Evolutionary conservation across 2,888 invertebrate genomes (phyloP), one percentile per base, ranked within the genome.

Genomic region (Eristalis intricaria): DNA sequence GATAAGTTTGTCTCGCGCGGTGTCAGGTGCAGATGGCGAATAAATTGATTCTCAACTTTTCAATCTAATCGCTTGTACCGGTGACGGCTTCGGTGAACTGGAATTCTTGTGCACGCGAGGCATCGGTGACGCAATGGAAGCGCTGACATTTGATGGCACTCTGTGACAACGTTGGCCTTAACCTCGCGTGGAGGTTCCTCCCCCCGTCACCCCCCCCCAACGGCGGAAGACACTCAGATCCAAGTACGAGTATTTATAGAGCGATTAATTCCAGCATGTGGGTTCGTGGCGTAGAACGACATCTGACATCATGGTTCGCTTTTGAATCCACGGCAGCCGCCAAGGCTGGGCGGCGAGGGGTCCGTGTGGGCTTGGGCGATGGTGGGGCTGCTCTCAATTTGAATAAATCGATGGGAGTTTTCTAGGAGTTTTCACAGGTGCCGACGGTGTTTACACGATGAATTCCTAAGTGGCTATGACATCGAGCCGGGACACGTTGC

Each of bases 241-340:
- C 64, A 58, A 58, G 26, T 69, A 38, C 50, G 43, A 69, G 74
- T 70, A 61, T 84, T 84, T 84, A 60, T 79, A 69, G 69, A 32
- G 43, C 65, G 80, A 84, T 84, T 84, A 74, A 70, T 70, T 84
- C 70, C 65, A 64, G 43, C 74, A 65, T 79, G 84, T 79, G 80
- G 77, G 84, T 75, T 80, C 61, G 29, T 61, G 74, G 60, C 65
- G 19, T 26, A 60, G 35, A 75, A 38, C 69, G 80, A 80, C 75
- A 70, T 80, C 84, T 84, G 84, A 84, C 84, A 84, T 84, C 80
- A 84, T 80, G 60, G 64, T 60, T 75, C 35, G 40, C 40, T 56
- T 70, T 60, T 75, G 32, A 74, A 66, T 43, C 40, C 50, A 78
- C 78, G 64, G 69, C 73, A 56, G 26, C 26, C 26, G 26, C 26